Percentiles rank a stretch among this genome's conserved stretches.
Evolutionary conservation across 1,140 invertebrate genomes (phyloP).

Genomic region (Himalopsyche phryganea): DNA sequence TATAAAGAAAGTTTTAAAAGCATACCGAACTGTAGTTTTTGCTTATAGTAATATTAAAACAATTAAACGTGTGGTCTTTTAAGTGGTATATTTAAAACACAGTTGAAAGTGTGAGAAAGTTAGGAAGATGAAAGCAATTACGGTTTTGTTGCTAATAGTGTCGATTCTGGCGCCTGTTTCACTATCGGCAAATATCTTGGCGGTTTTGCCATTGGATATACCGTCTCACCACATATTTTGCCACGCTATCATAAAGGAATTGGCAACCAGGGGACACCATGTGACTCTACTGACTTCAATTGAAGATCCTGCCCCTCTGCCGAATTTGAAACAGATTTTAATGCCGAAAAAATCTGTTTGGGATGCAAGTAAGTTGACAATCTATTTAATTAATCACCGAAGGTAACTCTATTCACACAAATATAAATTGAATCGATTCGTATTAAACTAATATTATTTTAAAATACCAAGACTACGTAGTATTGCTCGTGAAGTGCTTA

Average conservation of each 20-base stretch:
- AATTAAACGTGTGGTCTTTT: no score
- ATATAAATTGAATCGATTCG: no score
- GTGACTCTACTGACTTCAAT: constrained; percentile 25
- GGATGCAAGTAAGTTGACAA: constrained; percentile 18
- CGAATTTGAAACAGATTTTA: constrained; percentile 22
- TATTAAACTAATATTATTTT: no score
- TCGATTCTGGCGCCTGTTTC: not conserved
- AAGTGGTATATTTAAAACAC: no score
- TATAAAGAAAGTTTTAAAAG: no score
- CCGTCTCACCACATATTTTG: constrained; percentile 22
- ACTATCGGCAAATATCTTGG: constrained; percentile 19
- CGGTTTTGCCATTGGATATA: constrained; percentile 26
- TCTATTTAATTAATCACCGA: no score
- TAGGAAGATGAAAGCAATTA: constrained; percentile 1
- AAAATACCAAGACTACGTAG: no score
- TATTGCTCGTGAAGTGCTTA: no score
- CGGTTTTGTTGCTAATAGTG: constrained; percentile 3
- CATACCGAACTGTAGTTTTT: no score
- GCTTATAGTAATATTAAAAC: no score
- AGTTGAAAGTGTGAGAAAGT: not conserved
- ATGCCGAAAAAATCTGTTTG: constrained; percentile 20
- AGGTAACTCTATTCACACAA: no score
- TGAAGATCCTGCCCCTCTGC: constrained; percentile 11
- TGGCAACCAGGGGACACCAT: constrained; percentile 22
- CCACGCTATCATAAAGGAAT: constrained; percentile 21